These are phyloP conservation scores for Conchocele bisecta DNA, from an alignment of 2,888 invertebrate species.

Conservation along the genomic window DNA sequence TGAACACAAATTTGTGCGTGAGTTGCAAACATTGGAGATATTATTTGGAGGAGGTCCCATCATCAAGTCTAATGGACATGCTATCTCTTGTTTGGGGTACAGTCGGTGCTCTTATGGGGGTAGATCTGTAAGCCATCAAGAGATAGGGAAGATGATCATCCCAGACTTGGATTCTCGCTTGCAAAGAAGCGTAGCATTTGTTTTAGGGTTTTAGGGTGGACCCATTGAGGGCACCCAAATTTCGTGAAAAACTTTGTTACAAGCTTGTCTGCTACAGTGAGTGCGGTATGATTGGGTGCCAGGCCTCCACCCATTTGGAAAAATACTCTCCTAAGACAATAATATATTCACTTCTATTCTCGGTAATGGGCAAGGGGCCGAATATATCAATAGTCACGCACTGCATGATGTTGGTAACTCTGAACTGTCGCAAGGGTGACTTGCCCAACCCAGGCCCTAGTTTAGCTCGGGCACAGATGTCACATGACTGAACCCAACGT, in stretches of 20 bases:
- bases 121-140: conserved; percentile 40
- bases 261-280: conserved; percentile 50
- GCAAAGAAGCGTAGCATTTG: too few relatives aligned
- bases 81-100: conserved; percentile 41
- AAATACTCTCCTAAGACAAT: too few relatives aligned
- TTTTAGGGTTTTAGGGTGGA: conserved; percentile 50
- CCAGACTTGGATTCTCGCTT: too few relatives aligned
- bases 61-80: conserved; percentile 51
- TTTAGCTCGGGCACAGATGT: conserved; percentile 43
- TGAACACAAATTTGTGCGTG: too few relatives aligned
- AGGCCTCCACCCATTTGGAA: conserved; percentile 46
- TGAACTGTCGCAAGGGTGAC: conserved; percentile 33
- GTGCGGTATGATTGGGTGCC: conserved; percentile 36
- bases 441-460: conserved; percentile 45
- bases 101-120: conserved; percentile 37
- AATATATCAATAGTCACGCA: conserved; percentile 53
- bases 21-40: conserved; percentile 1
- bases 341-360: conserved; percentile 55
- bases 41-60: conserved; percentile 19
- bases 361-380: conserved; percentile 54
- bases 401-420: conserved; percentile 25
- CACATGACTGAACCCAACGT: conserved; percentile 47
- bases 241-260: conserved; percentile 43
- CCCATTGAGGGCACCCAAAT: conserved; percentile 39
- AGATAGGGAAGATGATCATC: conserved; percentile 50